Evolutionary conservation across 2,797 vertebrate species (phyloP).

Genomic region (Parambassis ranga): DNA sequence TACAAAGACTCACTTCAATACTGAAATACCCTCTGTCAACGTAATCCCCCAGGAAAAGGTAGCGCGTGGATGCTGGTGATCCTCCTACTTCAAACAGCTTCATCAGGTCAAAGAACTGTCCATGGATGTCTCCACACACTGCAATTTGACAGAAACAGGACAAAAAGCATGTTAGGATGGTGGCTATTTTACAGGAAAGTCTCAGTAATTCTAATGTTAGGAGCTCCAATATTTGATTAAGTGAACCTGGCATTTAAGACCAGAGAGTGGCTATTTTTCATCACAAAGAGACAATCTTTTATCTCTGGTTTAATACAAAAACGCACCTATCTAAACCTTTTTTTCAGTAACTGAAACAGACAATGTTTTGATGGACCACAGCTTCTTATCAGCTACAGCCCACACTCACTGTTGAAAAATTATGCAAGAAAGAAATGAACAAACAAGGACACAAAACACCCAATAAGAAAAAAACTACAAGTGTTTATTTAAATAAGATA

Average conservation of each 20-base stretch:
- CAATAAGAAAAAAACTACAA: too few species aligned
- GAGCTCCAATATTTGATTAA: background rate
- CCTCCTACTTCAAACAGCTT: conserved; percentile 99
- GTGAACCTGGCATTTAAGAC: background rate
- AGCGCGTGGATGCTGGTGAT: conserved; percentile 96
- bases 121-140: conserved; percentile 99
- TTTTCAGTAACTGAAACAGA: too few species aligned
- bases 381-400: background rate
- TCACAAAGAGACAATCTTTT: too few species aligned
- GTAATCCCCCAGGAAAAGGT: conserved; percentile 98
- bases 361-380: too few species aligned
- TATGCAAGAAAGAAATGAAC: too few species aligned
- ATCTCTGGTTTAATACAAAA: too few species aligned
- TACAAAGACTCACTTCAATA: conserved; percentile 92
- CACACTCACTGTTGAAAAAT: too few species aligned
- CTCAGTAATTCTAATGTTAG: background rate
- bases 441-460: background rate
- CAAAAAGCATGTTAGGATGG: conserved; percentile 1
- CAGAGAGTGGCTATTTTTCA: background rate
- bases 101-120: conserved; percentile 99
- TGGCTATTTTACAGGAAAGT: conserved; percentile 28
- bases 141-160: background rate
- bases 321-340: too few species aligned
- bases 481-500: background rate
- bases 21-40: conserved; percentile 99